Conservation (phyloP, 2,113 vertebrate genomes). For the Sinocyclocheilus grahami region DNA sequence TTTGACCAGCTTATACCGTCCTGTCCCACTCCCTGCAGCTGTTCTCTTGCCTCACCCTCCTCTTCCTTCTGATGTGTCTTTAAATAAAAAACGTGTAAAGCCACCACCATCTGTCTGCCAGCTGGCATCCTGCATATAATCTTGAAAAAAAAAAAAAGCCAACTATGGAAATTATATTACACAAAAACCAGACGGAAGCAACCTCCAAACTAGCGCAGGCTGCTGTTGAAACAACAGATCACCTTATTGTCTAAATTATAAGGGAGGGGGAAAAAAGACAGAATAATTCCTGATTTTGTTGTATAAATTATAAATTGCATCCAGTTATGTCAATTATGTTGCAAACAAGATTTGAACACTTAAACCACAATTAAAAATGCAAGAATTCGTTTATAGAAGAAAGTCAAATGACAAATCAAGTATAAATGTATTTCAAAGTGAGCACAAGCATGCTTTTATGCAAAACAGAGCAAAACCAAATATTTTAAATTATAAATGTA, state of each 20-base stretch:
- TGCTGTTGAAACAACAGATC: constrained; percentile 73
- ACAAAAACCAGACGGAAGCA: constrained; percentile 79
- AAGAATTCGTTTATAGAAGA: no score
- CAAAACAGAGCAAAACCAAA: no score
- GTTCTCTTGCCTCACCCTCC: constrained; percentile 67
- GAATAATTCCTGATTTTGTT: neutral
- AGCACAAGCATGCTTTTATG: no score
- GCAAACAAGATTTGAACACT: neutral
- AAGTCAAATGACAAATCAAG: neutral
- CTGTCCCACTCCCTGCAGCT: constrained; percentile 72
- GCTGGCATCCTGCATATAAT: constrained; percentile 82
- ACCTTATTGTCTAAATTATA: constrained; percentile 73
- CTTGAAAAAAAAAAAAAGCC: constrained; percentile 62
- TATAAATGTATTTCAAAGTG: no score
- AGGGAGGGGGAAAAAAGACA: constrained; percentile 29
- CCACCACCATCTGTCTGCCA: constrained; percentile 82
- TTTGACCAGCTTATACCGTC: constrained; percentile 63
- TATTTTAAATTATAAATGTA: no score
- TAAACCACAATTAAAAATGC: neutral
- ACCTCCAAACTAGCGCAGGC: constrained; percentile 75
- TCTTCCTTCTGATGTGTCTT: constrained; percentile 76
- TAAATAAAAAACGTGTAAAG: constrained; percentile 73
- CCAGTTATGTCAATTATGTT: neutral
- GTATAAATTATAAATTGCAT: neutral
- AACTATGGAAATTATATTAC: constrained; percentile 82